Percentiles rank a stretch among this genome's conserved stretches.
phyloP scores from a whole-genome alignment of 2,113 vertebrate genomes.

The Chloroceryle aenea region DNA sequence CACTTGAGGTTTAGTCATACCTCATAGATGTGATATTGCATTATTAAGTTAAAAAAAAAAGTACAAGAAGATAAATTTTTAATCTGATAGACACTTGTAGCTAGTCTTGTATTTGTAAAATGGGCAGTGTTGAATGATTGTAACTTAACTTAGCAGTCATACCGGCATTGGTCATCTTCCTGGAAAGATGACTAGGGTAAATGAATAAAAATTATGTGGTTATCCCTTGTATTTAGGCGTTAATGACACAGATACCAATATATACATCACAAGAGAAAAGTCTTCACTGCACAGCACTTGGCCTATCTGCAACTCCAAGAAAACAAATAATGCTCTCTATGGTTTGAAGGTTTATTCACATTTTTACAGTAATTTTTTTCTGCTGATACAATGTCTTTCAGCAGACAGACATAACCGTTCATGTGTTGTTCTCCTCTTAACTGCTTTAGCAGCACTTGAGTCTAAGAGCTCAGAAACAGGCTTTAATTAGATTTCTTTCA shows the following conservation, averaged over 20 bases:
- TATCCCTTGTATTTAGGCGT: not conserved
- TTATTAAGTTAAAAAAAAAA: no score
- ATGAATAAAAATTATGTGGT: not conserved
- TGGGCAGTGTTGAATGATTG: not conserved
- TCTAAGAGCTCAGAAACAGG: not conserved
- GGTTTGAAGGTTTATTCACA: not conserved
- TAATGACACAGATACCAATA: not conserved
- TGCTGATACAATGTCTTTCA: not conserved
- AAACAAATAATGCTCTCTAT: not conserved
- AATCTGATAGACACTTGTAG: rapidly evolving
- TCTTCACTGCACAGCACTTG: not conserved
- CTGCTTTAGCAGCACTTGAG: not conserved
- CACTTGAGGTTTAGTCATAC: not conserved
- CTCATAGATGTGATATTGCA: not conserved
- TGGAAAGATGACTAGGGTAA: not conserved
- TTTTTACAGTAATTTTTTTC: not conserved
- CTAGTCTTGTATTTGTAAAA: not conserved
- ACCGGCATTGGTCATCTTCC: not conserved
- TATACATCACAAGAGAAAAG: not conserved
- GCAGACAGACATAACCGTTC: not conserved
- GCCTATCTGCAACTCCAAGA: not conserved
- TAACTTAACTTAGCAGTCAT: rapidly evolving
- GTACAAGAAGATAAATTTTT: not conserved
- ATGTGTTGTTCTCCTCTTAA: not conserved
- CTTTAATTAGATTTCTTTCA: not conserved